Evolutionary conservation across 2,797 vertebrate genomes (phyloP).

Genomic region (Oryzias sinensis): DNA sequence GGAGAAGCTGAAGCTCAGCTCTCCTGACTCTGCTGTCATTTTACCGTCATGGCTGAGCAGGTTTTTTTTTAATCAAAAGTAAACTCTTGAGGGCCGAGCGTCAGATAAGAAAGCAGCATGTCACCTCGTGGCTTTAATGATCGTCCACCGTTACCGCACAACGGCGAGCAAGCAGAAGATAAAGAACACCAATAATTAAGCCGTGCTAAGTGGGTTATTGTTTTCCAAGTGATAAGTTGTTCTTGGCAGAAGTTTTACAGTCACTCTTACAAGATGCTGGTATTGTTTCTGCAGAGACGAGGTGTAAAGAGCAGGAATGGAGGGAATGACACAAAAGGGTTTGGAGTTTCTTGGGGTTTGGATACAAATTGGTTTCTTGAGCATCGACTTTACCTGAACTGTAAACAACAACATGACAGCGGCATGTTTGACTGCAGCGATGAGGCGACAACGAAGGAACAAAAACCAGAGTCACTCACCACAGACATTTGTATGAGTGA

Average conservation of each 20-base stretch:
- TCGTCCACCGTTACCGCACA: conserved; percentile 74
- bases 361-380: conserved; percentile 77
- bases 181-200: conserved; percentile 77
- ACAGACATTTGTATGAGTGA: conserved; percentile 2
- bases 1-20: too few species aligned
- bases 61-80: conserved; percentile 55
- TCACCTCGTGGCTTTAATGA: conserved; percentile 74
- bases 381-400: conserved; percentile 61
- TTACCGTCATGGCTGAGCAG: conserved; percentile 56
- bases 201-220: conserved; percentile 80
- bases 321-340: conserved; percentile 81
- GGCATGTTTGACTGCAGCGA: conserved; percentile 23
- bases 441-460: conserved; percentile 11
- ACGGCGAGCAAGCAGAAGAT: conserved; percentile 74
- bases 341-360: conserved; percentile 77
- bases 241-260: conserved; percentile 81
- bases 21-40: too few species aligned
- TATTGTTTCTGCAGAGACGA: conserved; percentile 80
- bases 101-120: conserved; percentile 71
- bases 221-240: conserved; percentile 85
- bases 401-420: conserved; percentile 54
- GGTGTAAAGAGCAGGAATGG: conserved; percentile 73
- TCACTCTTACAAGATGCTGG: conserved; percentile 79
- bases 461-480: conserved; percentile 24
- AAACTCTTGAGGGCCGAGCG: conserved; percentile 67